These are phyloP conservation scores for Steinernema khuongi DNA, from an alignment of 1,140 invertebrate genomes.

Conservation along the genomic window DNA sequence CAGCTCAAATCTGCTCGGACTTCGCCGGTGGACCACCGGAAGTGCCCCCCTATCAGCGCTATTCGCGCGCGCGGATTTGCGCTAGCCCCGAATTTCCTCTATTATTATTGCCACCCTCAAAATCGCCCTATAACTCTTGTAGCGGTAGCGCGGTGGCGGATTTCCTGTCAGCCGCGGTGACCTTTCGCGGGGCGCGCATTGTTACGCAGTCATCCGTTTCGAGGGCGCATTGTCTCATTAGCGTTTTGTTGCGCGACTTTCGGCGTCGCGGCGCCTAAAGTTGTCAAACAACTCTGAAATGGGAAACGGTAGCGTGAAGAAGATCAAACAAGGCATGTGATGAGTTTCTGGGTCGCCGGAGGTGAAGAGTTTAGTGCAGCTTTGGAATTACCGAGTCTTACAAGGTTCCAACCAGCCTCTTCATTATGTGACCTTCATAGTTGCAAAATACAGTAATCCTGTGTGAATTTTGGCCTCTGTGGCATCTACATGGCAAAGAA, in stretches of 20 bases:
- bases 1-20: too few species aligned
- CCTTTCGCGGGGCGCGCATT: constrained; percentile 3
- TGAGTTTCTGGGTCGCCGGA: too few species aligned
- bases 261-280: constrained; percentile 2
- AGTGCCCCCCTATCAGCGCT: neutral
- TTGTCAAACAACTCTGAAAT: constrained; percentile 10
- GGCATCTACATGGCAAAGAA: constrained; percentile 84
- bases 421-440: too few species aligned
- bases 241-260: constrained; percentile 14
- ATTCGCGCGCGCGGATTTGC: constrained; percentile 2
- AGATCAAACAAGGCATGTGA: neutral
- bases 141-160: neutral
- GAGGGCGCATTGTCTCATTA: constrained; percentile 12
- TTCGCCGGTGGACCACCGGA: neutral
- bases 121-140: constrained; percentile 14
- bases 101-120: constrained; percentile 9
- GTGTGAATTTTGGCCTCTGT: constrained; percentile 87
- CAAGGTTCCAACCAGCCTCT: too few species aligned
- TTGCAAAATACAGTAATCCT: too few species aligned
- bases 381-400: too few species aligned
- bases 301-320: constrained; percentile 1
- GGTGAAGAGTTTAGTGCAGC: too few species aligned
- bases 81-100: neutral
- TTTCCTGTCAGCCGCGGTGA: constrained; percentile 2
- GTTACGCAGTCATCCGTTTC: constrained; percentile 15